Evolutionary conservation across 2,797 vertebrate genomes (phyloP).

Genomic region (Peromyscus melanophrys): DNA sequence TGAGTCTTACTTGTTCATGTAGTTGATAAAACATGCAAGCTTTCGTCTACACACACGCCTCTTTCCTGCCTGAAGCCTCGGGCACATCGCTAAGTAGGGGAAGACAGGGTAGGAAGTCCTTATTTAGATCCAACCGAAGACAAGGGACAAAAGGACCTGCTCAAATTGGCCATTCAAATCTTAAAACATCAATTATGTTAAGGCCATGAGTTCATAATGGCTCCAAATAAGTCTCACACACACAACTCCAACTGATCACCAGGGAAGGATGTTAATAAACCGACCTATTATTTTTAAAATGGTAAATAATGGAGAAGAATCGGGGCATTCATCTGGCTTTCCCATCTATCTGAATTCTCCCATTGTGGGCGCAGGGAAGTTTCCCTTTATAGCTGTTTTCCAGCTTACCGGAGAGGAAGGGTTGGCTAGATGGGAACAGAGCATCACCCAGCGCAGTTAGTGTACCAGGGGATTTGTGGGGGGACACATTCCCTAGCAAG

Average conservation of each 20-base stretch:
- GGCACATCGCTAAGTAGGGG: not conserved
- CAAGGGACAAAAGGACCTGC: conserved; percentile 65
- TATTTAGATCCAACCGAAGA: conserved; percentile 10
- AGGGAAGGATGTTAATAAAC: conserved; percentile 66
- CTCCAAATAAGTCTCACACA: not conserved
- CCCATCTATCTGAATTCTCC: conserved; percentile 77
- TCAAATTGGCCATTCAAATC: conserved; percentile 49
- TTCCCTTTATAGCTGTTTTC: conserved; percentile 81
- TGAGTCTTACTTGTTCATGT: not conserved
- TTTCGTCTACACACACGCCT: not conserved
- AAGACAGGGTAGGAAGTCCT: conserved; percentile 72
- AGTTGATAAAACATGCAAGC: not conserved
- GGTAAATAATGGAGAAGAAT: conserved; percentile 72
- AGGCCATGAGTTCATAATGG: conserved; percentile 66
- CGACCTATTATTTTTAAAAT: conserved; percentile 66
- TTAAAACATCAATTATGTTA: conserved; percentile 75
- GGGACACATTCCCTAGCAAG: not conserved
- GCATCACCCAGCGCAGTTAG: not conserved
- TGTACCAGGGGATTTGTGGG: not conserved
- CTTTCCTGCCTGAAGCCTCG: conserved; percentile 3
- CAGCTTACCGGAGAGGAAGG: conserved; percentile 66
- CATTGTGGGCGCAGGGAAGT: conserved; percentile 76
- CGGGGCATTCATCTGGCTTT: conserved; percentile 74
- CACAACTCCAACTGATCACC: conserved; percentile 37
- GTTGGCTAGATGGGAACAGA: not conserved